Percentiles rank a stretch among this genome's conserved stretches.
Conservation (phyloP, 2,888 invertebrate species). For the Epirrhoe tristata region DNA sequence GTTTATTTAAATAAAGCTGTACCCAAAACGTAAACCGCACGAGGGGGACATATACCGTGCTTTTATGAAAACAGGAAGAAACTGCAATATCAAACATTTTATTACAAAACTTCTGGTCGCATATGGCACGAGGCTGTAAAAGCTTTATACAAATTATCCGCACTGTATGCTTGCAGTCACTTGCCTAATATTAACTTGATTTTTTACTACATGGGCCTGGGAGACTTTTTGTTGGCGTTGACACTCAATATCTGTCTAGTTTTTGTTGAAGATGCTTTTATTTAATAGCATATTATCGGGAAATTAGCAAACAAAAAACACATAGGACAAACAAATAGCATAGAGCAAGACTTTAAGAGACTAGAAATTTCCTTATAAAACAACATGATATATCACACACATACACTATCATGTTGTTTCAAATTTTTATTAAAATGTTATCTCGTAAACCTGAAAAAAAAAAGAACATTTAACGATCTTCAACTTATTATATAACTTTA, state of each 20-base stretch:
- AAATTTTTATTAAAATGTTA: too few relatives aligned
- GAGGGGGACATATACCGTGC: slow-evolving; percentile 18
- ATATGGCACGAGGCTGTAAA: slow-evolving; percentile 41
- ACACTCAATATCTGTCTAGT: slow-evolving; percentile 39
- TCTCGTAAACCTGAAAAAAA: too few relatives aligned
- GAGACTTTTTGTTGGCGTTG: slow-evolving; percentile 41
- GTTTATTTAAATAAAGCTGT: slow-evolving; percentile 13
- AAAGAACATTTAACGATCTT: too few relatives aligned
- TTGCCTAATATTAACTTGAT: slow-evolving; percentile 43
- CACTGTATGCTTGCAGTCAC: slow-evolving; percentile 44
- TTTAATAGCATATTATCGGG: slow-evolving; percentile 28
- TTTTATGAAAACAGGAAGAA: slow-evolving; percentile 37
- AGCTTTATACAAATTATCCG: slow-evolving; percentile 45
- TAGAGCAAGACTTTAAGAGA: too few relatives aligned
- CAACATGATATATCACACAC: too few relatives aligned
- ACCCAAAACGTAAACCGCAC: slow-evolving; percentile 10
- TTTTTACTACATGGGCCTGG: slow-evolving; percentile 40
- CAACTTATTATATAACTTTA: too few relatives aligned
- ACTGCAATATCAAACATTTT: slow-evolving; percentile 44
- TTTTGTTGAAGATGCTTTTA: slow-evolving; percentile 38
- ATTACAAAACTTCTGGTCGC: slow-evolving; percentile 46
- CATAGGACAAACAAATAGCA: too few relatives aligned
- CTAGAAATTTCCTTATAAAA: too few relatives aligned
- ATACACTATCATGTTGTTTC: too few relatives aligned
- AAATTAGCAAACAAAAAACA: slow-evolving; percentile 4